Evolutionary conservation across 1,140 invertebrate species (phyloP), one percentile per base, ranked within the genome.

Genomic region (Zaprionus vittiger): DNA sequence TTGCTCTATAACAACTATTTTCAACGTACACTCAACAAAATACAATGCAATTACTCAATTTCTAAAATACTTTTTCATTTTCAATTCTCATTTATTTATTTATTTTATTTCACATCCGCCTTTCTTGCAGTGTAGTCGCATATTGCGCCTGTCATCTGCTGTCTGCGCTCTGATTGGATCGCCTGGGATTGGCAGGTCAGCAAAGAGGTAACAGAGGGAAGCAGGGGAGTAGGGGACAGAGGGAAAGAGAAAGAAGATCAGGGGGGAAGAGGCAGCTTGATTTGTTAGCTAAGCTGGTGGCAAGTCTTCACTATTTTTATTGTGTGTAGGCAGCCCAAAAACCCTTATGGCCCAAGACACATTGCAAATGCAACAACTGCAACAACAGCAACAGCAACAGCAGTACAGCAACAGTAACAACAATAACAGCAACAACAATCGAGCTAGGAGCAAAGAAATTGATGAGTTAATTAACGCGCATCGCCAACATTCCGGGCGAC

Each of bases 391-490:
- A 31, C 28, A 49, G 20, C 47, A 49, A 49, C 47, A 57, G 67
- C 70, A 72, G 70, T 72, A 84, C 73, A 77, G 59, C 77, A 68
- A 80, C 77, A n/a, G n/a, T n/a, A 57, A 22, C 54, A 72, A 54
- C 41, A 12, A 26, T 1, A 77, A 44, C 62, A 78, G 60, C 52
- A 47, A 47, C 59, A 49, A 68, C 44, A 55, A 37, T 24, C 49
- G 57, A 22, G 11, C 63, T 70, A 67, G 52, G 14, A 44, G 55
- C 38, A 66, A 85, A 89, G 86, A 90, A 90, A 90, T 90, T 90
- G 86, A 90, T 90, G 82, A 90, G 85, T 90, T 90, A 90, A 90
- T 90, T 90, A 90, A 90, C 85, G 85, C 85, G 85, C 85, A 90
- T 90, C 79, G 85, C 79, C 86, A 91, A 80, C 85, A 90, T 90